A percentile compares a stretch with the other conserved stretches of the same genome.
Conservation (phyloP, 2,888 invertebrate genomes). For the Crocallis elinguaria region DNA sequence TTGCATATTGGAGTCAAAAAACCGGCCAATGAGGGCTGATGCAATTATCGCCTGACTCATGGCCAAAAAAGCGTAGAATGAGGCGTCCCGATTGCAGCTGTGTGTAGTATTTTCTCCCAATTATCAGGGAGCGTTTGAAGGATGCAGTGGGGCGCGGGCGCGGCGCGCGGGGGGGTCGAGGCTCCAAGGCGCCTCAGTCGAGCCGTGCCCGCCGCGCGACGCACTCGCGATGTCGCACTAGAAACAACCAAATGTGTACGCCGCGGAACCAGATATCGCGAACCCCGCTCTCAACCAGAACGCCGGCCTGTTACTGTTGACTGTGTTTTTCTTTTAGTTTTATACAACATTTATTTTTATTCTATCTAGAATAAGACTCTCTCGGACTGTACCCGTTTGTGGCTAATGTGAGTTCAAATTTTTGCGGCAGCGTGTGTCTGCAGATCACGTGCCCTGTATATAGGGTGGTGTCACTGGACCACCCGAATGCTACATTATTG, state of each 20-base stretch:
- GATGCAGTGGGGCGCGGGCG: slow-evolving; percentile 65
- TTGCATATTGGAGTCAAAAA: not conserved
- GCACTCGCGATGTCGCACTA: slow-evolving; percentile 58
- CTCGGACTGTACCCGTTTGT: slow-evolving; percentile 72
- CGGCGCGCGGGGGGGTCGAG: slow-evolving; percentile 31
- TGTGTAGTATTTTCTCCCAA: slow-evolving; percentile 79
- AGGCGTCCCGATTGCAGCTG: slow-evolving; percentile 78
- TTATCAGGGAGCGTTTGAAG: slow-evolving; percentile 78
- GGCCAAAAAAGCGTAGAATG: slow-evolving; percentile 74
- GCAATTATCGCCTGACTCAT: slow-evolving; percentile 76
- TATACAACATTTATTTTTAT: slow-evolving; percentile 40
- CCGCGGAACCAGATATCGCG: slow-evolving; percentile 66
- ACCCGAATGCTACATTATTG: slow-evolving; percentile 60
- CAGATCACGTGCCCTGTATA: slow-evolving; percentile 78
- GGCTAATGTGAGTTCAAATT: slow-evolving; percentile 79
- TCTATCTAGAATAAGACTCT: slow-evolving; percentile 57
- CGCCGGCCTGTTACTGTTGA: slow-evolving; percentile 62
- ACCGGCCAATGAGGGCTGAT: slow-evolving; percentile 64
- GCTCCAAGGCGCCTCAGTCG: slow-evolving; percentile 69
- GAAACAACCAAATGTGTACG: slow-evolving; percentile 69
- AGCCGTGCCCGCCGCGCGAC: slow-evolving; percentile 59
- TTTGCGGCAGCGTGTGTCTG: slow-evolving; percentile 62
- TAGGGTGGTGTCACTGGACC: slow-evolving; percentile 71
- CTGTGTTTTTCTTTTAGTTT: slow-evolving; percentile 53
- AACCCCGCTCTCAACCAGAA: slow-evolving; percentile 49